Base-by-base conservation (phyloP, 2,113 vertebrate species). In the Macroglossus sobrinus region DNA sequence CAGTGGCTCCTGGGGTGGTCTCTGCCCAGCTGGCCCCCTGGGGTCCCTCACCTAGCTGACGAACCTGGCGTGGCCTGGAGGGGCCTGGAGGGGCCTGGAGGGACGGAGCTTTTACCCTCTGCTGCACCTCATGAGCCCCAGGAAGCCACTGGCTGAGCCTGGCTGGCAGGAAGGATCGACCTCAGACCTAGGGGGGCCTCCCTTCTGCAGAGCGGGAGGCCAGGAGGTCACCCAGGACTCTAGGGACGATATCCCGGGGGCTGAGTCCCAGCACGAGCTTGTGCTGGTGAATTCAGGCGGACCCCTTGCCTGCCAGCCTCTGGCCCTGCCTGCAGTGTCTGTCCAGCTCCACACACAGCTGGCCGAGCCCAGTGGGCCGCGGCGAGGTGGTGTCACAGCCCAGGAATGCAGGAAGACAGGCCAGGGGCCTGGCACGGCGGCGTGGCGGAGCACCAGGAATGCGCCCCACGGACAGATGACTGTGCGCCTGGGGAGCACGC, bases 381-480 rank as follows among this genome's bases (percentile, higher is more conserved):
- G 1, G 30, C 16, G 13, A 5, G 66, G 57, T 74, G 75, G 57
- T 35, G 66, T 96, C 95, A 96, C 1, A 0, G 43, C 38, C 89
- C 74, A 72, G 85, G 91, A 96, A 97, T 89, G 61, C 86, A 79
- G 85, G 82, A 94, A 85, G 80, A 69, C 33, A 13, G 93, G 0
- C 96, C 64, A 57, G 84, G 91, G 78, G 43, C 87, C 93, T 95
- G 96, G 96, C 94, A 64, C 4, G 0, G 75, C 92, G 84, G n/a
- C 63, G 19, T 76, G 93, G 94, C 85, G 19, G 0, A 0, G 11
- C 61, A 50, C 96, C 89, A 84, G 59, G 88, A 92, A 86, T 74
- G 80, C 72, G 89, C 76, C 78, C 80, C 0, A 14, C 11, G 40
- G 24, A 53, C 40, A 38, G 75, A 90, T 66, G 63, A 88, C 71